These are phyloP conservation scores for Pantherophis vulpinus DNA, from an alignment of 2,797 vertebrate species.

Conservation along the genomic window DNA sequence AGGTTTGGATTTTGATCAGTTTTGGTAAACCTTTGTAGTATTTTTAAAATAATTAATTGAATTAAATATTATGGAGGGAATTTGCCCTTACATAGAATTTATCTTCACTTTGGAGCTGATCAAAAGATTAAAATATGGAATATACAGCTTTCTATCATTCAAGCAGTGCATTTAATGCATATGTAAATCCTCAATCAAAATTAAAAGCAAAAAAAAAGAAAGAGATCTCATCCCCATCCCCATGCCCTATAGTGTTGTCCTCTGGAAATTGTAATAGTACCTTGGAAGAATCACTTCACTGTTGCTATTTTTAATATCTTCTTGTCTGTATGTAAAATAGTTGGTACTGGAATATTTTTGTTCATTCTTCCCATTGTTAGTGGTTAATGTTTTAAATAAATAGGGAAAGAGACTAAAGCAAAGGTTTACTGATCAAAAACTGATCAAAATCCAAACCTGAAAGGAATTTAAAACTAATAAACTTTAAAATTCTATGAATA, in stretches of 20 bases:
- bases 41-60: not conserved
- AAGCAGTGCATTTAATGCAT: not conserved
- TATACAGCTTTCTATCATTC: not conserved
- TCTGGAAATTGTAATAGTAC: not conserved
- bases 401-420: not conserved
- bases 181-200: not conserved
- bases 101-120: not conserved
- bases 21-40: not conserved
- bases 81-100: not conserved
- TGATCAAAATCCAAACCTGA: too few relatives aligned
- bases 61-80: not conserved
- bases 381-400: not conserved
- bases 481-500: too few relatives aligned
- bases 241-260: not conserved
- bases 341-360: not conserved
- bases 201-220: not conserved
- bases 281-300: not conserved
- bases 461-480: too few relatives aligned
- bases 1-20: not conserved
- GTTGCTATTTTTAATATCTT: not conserved
- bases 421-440: too few relatives aligned
- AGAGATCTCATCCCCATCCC: too few relatives aligned
- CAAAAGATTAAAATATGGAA: not conserved
- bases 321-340: not conserved
- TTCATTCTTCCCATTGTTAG: not conserved